These are phyloP conservation scores for Taphrorychus bicolor DNA, from an alignment of 2,888 invertebrate species.

Conservation along the genomic window DNA sequence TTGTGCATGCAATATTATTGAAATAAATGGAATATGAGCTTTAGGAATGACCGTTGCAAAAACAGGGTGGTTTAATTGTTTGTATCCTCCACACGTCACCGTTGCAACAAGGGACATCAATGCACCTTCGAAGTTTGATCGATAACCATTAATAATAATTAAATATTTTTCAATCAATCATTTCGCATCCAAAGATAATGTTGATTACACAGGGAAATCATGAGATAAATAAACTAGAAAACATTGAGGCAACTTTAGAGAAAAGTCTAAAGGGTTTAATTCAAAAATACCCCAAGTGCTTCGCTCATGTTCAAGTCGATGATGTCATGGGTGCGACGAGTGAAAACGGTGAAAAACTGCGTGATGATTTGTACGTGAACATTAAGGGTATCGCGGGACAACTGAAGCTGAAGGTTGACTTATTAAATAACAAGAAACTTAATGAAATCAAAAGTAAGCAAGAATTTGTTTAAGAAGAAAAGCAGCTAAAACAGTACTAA, in stretches of 20 bases:
- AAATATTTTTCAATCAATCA: neutral
- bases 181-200: constrained; percentile 9
- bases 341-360: no score
- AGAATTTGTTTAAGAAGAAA: neutral
- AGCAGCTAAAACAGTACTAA: neutral
- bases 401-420: constrained; percentile 42
- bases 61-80: no score
- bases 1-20: no score
- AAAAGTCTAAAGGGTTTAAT: constrained; percentile 10
- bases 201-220: constrained; percentile 10
- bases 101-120: no score
- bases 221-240: constrained; percentile 25
- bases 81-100: no score
- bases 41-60: no score
- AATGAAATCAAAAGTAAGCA: constrained; percentile 38
- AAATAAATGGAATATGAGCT: no score
- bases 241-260: constrained; percentile 21
- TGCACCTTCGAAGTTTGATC: constrained; percentile 3
- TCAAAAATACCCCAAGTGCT: constrained; percentile 1
- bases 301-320: neutral
- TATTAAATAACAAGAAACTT: constrained; percentile 44
- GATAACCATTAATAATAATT: neutral
- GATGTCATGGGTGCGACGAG: constrained; percentile 15
- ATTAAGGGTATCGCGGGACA: constrained; percentile 41
- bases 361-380: constrained; percentile 18